Evolutionary conservation across 2,888 invertebrate species (phyloP).

Genomic region (Cybosia mesomella): DNA sequence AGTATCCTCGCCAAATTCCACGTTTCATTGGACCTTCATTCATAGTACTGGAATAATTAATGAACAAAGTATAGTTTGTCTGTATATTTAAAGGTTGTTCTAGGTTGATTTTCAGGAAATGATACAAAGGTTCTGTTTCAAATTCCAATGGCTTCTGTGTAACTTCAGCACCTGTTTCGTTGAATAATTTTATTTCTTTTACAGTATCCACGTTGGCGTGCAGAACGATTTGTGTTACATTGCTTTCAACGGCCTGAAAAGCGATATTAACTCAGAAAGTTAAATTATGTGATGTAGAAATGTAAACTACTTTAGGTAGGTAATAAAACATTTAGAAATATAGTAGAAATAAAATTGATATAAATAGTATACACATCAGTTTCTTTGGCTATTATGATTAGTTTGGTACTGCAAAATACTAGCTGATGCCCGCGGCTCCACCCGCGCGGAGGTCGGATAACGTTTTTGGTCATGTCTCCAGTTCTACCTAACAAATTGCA

Average conservation of each 20-base stretch:
- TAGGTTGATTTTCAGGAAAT: constrained; percentile 76
- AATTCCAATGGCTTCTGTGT: constrained; percentile 40
- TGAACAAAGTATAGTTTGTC: constrained; percentile 74
- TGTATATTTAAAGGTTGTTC: constrained; percentile 56
- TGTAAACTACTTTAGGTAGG: too few species aligned
- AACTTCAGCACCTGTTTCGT: constrained; percentile 45
- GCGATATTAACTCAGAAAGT: background rate
- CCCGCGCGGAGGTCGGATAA: too few species aligned
- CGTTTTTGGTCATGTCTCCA: too few species aligned
- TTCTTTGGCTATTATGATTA: too few species aligned
- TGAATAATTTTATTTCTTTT: constrained; percentile 52
- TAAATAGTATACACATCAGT: too few species aligned
- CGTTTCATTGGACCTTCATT: constrained; percentile 82
- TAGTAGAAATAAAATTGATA: too few species aligned
- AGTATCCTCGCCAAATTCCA: constrained; percentile 82
- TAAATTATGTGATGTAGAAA: background rate
- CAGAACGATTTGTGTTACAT: constrained; percentile 75
- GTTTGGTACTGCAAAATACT: too few species aligned
- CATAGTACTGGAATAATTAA: constrained; percentile 83
- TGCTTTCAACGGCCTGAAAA: constrained; percentile 66
- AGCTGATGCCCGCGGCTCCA: too few species aligned
- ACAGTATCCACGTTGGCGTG: constrained; percentile 82
- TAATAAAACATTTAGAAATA: too few species aligned
- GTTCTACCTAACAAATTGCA: too few species aligned
- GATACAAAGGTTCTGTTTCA: constrained; percentile 70